Conservation (phyloP, 1,140 invertebrate species). For the Drosophila triauraria region DNA sequence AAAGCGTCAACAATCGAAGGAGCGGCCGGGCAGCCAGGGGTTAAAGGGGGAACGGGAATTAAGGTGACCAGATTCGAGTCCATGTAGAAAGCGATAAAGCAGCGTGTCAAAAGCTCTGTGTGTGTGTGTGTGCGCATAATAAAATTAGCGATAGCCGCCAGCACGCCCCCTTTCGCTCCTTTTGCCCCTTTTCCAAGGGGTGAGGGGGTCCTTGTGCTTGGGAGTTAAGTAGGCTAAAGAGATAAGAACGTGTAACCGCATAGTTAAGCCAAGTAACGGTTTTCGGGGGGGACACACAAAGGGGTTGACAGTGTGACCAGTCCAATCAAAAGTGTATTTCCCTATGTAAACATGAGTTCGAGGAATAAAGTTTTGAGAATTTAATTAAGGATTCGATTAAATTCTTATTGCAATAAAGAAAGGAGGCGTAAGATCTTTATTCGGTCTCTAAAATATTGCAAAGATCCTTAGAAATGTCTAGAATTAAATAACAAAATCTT, state of each 20-base stretch:
- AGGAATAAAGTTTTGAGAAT: not conserved
- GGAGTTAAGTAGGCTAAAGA: slow-evolving; percentile 13
- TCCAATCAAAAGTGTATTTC: not conserved
- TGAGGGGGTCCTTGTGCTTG: not conserved
- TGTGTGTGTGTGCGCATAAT: slow-evolving; percentile 66
- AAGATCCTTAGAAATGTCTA: too few relatives aligned
- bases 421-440: too few relatives aligned
- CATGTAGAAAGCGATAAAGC: slow-evolving; percentile 67
- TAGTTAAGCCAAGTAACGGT: slow-evolving; percentile 21
- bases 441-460: too few relatives aligned
- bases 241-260: slow-evolving; percentile 34
- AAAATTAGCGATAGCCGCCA: slow-evolving; percentile 53
- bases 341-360: not conserved
- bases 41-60: slow-evolving; percentile 3
- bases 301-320: not conserved
- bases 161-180: not conserved
- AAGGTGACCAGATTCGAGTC: slow-evolving; percentile 65
- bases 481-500: not conserved
- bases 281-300: not conserved
- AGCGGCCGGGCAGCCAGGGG: not conserved
- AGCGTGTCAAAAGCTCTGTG: slow-evolving; percentile 51
- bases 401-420: too few relatives aligned
- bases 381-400: not conserved
- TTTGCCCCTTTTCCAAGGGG: not conserved
- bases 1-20: slow-evolving; percentile 62